Percentiles rank a stretch among this genome's conserved stretches.
phyloP scores from a whole-genome alignment of 2,888 invertebrate genomes.

The Eristalis tenax region DNA sequence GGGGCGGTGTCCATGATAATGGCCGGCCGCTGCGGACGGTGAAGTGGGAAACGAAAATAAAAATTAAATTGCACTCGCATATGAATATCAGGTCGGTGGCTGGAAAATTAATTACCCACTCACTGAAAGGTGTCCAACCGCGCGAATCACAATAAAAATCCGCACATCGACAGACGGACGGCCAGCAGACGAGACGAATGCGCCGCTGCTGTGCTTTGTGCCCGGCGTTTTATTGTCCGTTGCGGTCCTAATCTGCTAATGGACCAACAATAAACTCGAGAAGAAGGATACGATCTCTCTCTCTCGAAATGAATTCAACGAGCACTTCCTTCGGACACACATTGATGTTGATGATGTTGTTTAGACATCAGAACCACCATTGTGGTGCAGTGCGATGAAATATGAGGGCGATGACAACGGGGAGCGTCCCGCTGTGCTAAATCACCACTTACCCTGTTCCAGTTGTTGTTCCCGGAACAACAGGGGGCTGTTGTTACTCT shows the following conservation, averaged over 20 bases:
- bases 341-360: slow-evolving; percentile 56
- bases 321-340: slow-evolving; percentile 45
- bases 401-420: slow-evolving; percentile 58
- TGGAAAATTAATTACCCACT: slow-evolving; percentile 67
- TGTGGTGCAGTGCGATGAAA: slow-evolving; percentile 60
- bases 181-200: slow-evolving; percentile 34
- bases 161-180: slow-evolving; percentile 12
- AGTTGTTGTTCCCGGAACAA: slow-evolving; percentile 57
- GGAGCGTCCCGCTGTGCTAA: slow-evolving; percentile 77
- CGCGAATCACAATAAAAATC: slow-evolving; percentile 65
- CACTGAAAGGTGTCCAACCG: slow-evolving; percentile 69
- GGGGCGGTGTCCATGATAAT: slow-evolving; percentile 34
- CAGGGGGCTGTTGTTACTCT: slow-evolving; percentile 59
- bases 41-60: slow-evolving; percentile 32
- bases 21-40: background rate
- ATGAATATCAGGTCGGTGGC: slow-evolving; percentile 11
- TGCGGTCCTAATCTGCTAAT: slow-evolving; percentile 71
- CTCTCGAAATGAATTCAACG: slow-evolving; percentile 48
- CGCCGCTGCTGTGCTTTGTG: slow-evolving; percentile 26
- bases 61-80: slow-evolving; percentile 56
- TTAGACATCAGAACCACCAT: slow-evolving; percentile 59
- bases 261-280: slow-evolving; percentile 68
- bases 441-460: slow-evolving; percentile 77
- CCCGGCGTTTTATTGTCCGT: slow-evolving; percentile 26
- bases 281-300: slow-evolving; percentile 46